A percentile compares a stretch with the other conserved stretches of the same genome.
phyloP scores from a whole-genome alignment of 2,113 vertebrate species.

The Scortum barcoo region DNA sequence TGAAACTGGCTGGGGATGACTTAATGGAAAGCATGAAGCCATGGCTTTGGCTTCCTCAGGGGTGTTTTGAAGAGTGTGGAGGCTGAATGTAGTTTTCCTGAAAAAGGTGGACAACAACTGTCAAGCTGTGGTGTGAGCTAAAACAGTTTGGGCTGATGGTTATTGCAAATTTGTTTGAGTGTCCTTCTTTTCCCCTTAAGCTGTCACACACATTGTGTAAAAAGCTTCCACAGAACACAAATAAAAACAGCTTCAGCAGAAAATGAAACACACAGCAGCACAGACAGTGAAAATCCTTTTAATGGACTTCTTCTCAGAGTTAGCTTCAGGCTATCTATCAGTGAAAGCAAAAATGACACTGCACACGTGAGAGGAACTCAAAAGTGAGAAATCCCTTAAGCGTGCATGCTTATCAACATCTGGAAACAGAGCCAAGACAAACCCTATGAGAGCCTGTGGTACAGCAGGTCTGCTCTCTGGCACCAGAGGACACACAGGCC shows the following conservation, averaged over 20 bases:
- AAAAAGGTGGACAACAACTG: constrained; percentile 29
- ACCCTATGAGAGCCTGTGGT: constrained; percentile 15
- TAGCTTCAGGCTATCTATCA: constrained; percentile 6
- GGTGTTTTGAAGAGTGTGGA: constrained; percentile 22
- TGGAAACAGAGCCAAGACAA: constrained; percentile 29
- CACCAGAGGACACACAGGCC: constrained; percentile 49
- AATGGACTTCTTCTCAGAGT: constrained; percentile 3
- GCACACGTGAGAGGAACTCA: constrained; percentile 37
- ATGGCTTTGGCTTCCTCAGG: constrained; percentile 41
- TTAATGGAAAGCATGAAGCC: constrained; percentile 73
- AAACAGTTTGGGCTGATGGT: neutral
- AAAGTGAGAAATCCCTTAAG: constrained; percentile 29
- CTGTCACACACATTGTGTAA: neutral
- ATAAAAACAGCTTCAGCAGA: neutral
- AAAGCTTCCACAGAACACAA: neutral
- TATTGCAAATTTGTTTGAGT: neutral
- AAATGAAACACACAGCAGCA: constrained; percentile 17
- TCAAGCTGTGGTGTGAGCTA: neutral
- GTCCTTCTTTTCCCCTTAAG: neutral
- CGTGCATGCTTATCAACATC: constrained; percentile 43
- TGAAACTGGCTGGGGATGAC: constrained; percentile 54
- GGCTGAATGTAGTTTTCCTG: constrained; percentile 33
- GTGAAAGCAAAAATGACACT: constrained; percentile 35
- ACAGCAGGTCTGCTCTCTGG: constrained; percentile 31
- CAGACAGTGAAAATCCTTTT: neutral